These are phyloP conservation scores for Eulemur coronatus DNA, from an alignment of 2,797 vertebrate species.

Conservation along the genomic window DNA sequence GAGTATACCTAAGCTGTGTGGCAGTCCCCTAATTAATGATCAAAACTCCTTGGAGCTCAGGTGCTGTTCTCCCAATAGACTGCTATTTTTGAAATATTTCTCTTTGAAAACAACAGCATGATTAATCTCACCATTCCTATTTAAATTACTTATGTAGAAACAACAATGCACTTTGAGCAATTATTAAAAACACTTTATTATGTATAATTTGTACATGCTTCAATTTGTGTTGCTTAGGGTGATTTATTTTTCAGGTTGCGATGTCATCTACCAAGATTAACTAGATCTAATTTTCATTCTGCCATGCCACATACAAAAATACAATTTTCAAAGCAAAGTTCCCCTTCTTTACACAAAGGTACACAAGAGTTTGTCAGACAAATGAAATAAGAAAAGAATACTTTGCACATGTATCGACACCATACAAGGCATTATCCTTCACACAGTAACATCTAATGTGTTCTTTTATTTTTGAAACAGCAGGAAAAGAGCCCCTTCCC, in stretches of 20 bases:
- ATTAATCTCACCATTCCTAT: slow-evolving; percentile 38
- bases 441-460: slow-evolving; percentile 55
- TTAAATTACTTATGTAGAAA: slow-evolving; percentile 30
- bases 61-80: slow-evolving; percentile 28
- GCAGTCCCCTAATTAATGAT: slow-evolving; percentile 53
- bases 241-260: slow-evolving; percentile 48
- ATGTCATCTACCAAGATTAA: slow-evolving; percentile 45
- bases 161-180: slow-evolving; percentile 5
- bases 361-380: slow-evolving; percentile 50
- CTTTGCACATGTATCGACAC: slow-evolving; percentile 65
- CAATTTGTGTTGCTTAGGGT: slow-evolving; percentile 3
- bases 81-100: slow-evolving; percentile 62
- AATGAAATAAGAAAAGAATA: slow-evolving; percentile 62
- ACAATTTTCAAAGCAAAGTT: slow-evolving; percentile 73
- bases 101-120: slow-evolving; percentile 68
- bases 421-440: slow-evolving; percentile 67
- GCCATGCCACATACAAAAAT: slow-evolving; percentile 78
- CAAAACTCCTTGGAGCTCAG: slow-evolving; percentile 33
- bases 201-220: slow-evolving; percentile 71
- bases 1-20: background rate
- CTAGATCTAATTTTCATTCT: slow-evolving; percentile 66
- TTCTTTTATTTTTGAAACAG: slow-evolving; percentile 58
- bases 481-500: slow-evolving; percentile 36
- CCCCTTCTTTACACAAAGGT: slow-evolving; percentile 47
- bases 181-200: slow-evolving; percentile 72